Evolutionary conservation across 2,888 invertebrate species (phyloP).

Genomic region (Pseudolycoriella hygida): DNA sequence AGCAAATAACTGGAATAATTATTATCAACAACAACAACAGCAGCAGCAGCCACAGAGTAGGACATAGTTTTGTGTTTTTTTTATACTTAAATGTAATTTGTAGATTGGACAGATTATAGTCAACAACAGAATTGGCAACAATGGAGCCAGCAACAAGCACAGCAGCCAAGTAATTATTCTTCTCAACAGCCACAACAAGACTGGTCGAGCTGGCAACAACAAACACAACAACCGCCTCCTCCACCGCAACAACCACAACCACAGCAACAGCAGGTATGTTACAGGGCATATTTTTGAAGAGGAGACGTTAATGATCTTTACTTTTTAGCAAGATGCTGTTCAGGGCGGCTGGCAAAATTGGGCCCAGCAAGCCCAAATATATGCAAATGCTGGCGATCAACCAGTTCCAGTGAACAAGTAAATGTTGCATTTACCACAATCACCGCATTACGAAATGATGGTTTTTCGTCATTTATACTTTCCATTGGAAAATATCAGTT

Average conservation of each 20-base stretch:
- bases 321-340: constrained; percentile 1
- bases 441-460: no score
- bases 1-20: not conserved
- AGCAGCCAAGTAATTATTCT: not conserved
- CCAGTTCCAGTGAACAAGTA: no score
- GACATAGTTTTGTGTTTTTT: no score
- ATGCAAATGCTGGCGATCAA: not conserved
- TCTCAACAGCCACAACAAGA: not conserved
- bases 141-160: not conserved
- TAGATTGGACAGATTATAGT: not conserved
- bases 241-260: not conserved
- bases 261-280: not conserved
- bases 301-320: not conserved
- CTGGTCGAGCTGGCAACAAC: constrained; percentile 3
- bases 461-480: no score
- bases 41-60: not conserved
- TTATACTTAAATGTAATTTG: no score
- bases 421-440: no score
- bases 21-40: not conserved
- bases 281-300: not conserved
- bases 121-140: constrained; percentile 5
- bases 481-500: no score
- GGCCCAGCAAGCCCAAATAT: constrained; percentile 4
- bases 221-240: not conserved
- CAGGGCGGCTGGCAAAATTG: constrained; percentile 5